Evolutionary conservation across 2,113 vertebrate genomes (phyloP), one percentile per base, ranked within the genome.

Genomic region (Archilochus colubris): DNA sequence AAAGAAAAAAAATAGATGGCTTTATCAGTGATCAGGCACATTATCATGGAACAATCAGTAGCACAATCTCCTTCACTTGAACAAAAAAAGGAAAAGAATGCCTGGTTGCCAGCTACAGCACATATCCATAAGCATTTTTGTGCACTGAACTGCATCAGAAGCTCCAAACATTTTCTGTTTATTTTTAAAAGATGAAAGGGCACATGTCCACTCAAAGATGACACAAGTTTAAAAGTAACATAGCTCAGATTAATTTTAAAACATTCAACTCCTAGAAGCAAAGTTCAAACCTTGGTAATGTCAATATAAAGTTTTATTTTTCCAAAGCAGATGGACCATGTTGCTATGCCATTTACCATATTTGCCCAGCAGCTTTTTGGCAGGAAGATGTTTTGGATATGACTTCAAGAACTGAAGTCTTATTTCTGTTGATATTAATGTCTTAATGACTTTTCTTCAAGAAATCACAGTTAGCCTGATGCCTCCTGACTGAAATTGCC

Each of bases 311-410:
- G 44, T 66, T 77, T 89, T 82, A 51, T 94, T 94, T 88, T 91
- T 88, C 76, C n/a, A 88, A 88, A 91, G 59, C 43, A 90, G 92
- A 88, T 23, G 93, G 33, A 68, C 14, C 30, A 62, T 27, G 17
- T 23, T 86, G 59, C 72, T 90, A 77, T 67, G 59, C 59, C 23
- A 83, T 93, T 91, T 89, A 62, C 70, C 46, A 25, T 82, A 91
- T 73, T 91, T 93, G 72, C 72, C 72, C 59, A 77, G n/a, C 46
- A 86, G 90, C 72, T 77, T 94, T 94, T 83, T 95, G 95, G 92
- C 82, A 93, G 59, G 18, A 86, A 51, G 4, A 1, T 1, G 8
- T 85, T 88, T 86, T 92, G 64, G 80, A 86, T 75, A 83, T 61
- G 86, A 88, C 73, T 90, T 91, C 69, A 96, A 83, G 93, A 93